Evolutionary conservation across 2,797 vertebrate genomes (phyloP).

Genomic region (Fundulus diaphanus): DNA sequence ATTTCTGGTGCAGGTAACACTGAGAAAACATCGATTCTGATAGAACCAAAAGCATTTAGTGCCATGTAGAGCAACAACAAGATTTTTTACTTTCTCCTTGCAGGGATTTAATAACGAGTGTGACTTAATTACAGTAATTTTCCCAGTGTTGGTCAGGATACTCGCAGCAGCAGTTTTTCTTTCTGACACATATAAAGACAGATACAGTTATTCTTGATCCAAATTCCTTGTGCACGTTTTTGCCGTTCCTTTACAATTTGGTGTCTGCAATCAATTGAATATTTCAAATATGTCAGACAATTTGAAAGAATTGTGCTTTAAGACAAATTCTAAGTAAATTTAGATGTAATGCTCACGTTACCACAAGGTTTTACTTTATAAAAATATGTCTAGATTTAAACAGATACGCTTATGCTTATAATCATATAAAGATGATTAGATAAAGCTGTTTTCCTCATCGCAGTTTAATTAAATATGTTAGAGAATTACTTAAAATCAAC

Average conservation of each 20-base stretch:
- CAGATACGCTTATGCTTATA: too few species aligned
- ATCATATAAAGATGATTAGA: not conserved
- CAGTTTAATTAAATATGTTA: not conserved
- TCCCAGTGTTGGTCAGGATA: too few species aligned
- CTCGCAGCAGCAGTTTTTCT: too few species aligned
- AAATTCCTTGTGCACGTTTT: not conserved
- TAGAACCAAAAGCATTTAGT: not conserved
- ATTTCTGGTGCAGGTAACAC: not conserved
- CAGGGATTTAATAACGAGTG: not conserved
- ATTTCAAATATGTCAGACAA: not conserved
- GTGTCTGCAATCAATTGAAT: not conserved
- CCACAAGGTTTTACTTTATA: not conserved
- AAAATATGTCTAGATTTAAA: not conserved
- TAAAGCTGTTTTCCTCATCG: not conserved
- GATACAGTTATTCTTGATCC: not conserved
- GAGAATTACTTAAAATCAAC: not conserved
- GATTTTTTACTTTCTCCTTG: not conserved
- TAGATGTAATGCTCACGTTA: not conserved
- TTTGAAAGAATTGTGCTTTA: too few species aligned
- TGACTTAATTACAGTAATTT: too few species aligned
- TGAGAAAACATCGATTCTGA: not conserved
- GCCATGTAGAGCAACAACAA: not conserved
- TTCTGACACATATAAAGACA: not conserved
- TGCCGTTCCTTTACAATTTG: not conserved
- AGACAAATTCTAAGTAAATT: not conserved